Base-by-base conservation (phyloP, 2,113 vertebrate species). In the Crotalus viridis region DNA sequence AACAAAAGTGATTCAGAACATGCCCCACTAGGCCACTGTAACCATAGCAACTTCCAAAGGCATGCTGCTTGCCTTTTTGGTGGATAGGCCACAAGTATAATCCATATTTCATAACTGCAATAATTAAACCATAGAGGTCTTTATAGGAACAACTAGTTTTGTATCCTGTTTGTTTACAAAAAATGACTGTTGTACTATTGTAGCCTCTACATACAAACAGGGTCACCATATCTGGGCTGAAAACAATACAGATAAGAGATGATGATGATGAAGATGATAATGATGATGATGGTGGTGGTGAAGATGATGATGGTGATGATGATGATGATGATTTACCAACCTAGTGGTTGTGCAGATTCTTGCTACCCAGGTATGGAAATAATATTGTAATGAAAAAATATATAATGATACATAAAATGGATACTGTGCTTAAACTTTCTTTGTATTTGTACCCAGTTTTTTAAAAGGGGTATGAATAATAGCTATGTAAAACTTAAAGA, bases 21-120 rank as follows among this genome's bases (percentile, higher is more conserved):
- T 90, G 90, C 54, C 94, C 89, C 92, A 94, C 87, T 95, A 96
- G 92, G 91, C 95, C 93, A 93, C 46, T 22, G 97, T 97, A 97
- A 93, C 97, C 93, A 97, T 97, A 92, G 95, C 92, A 97, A 98
- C 97, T 92, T 46, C 0, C 52, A 95, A 81, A 93, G 28, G 81
- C 15, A 87, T 55, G 86, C 56, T 17, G 61, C 74, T 93, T 24
- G 52, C 69, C 93, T 93, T 95, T 89, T 3, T 12, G 88, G 57
- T 94, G 93, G 94, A 86, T 95, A 92, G 94, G 55, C 74, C 92
- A 52, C 92, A 93, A 93, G 89, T 89, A 93, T 56, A 51, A 59
- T 10, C 87, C 90, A 39, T 10, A 21, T n/a, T 93, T 85, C 90
- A 28, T 88, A 9, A 43, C 24, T 33, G 22, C 64, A 51, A 13